phyloP scores from a whole-genome alignment of 2,888 invertebrate species.

The Tribolium freemani region DNA sequence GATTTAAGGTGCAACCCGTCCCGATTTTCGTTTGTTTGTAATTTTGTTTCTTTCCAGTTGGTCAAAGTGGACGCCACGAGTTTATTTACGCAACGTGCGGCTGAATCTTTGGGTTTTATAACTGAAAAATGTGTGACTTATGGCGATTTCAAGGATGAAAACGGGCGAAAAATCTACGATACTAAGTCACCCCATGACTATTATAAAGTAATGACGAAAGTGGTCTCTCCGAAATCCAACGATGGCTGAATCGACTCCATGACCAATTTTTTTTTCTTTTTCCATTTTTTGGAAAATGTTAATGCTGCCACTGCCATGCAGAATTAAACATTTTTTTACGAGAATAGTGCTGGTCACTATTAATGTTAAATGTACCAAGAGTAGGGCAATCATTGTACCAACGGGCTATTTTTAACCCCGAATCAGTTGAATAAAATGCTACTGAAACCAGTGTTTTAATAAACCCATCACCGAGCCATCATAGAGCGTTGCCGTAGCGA shows the following conservation, averaged over 20 bases:
- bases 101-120: slow-evolving; percentile 77
- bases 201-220: slow-evolving; percentile 75
- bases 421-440: slow-evolving; percentile 18
- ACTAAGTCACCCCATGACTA: slow-evolving; percentile 80
- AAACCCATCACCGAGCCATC: background rate
- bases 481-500: slow-evolving; percentile 33
- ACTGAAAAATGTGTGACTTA: slow-evolving; percentile 78
- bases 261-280: slow-evolving; percentile 20
- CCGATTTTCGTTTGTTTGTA: background rate
- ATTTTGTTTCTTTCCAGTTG: slow-evolving; percentile 70
- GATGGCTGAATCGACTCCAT: slow-evolving; percentile 18
- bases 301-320: slow-evolving; percentile 69
- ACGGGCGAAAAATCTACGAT: slow-evolving; percentile 74
- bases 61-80: slow-evolving; percentile 88
- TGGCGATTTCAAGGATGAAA: slow-evolving; percentile 77
- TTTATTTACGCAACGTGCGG: slow-evolving; percentile 82
- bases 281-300: slow-evolving; percentile 59
- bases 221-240: slow-evolving; percentile 27
- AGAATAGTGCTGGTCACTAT: slow-evolving; percentile 39
- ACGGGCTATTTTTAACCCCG: slow-evolving; percentile 38
- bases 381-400: slow-evolving; percentile 35
- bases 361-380: slow-evolving; percentile 11
- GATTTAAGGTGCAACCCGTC: slow-evolving; percentile 74
- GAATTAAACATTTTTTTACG: slow-evolving; percentile 63
- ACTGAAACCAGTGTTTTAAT: background rate